Percentiles rank a stretch among this genome's conserved stretches.
Evolutionary conservation across 2,113 vertebrate species (phyloP).

Genomic region (Zosterops pallidus): DNA sequence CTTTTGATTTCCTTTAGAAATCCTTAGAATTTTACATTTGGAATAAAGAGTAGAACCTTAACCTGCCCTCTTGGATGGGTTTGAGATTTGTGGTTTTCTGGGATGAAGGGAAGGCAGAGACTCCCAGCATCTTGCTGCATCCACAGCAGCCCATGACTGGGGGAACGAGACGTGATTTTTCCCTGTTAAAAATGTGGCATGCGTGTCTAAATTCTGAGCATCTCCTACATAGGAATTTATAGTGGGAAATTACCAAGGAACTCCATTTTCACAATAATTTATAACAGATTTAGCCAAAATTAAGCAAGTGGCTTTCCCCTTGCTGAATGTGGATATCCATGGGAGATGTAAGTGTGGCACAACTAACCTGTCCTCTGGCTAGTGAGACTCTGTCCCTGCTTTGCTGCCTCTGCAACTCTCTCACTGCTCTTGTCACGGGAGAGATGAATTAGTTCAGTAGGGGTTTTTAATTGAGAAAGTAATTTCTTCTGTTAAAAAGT

Average conservation of each 20-base stretch:
- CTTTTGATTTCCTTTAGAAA: conserved; percentile 53
- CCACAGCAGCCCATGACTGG: neutral
- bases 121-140: neutral
- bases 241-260: neutral
- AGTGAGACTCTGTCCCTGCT: neutral
- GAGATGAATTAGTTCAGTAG: neutral
- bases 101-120: neutral
- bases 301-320: neutral
- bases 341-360: neutral
- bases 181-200: neutral
- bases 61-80: neutral
- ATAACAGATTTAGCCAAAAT: neutral
- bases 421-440: neutral
- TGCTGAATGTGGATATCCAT: neutral
- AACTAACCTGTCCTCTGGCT: neutral
- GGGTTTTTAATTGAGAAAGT: neutral
- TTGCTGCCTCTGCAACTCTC: neutral
- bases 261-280: neutral
- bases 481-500: neutral
- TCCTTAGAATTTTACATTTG: neutral
- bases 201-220: neutral
- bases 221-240: neutral
- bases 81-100: neutral
- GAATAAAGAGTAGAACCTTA: neutral
- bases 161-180: neutral